phyloP scores from a whole-genome alignment of 2,888 invertebrate genomes.

The Antitype chi region DNA sequence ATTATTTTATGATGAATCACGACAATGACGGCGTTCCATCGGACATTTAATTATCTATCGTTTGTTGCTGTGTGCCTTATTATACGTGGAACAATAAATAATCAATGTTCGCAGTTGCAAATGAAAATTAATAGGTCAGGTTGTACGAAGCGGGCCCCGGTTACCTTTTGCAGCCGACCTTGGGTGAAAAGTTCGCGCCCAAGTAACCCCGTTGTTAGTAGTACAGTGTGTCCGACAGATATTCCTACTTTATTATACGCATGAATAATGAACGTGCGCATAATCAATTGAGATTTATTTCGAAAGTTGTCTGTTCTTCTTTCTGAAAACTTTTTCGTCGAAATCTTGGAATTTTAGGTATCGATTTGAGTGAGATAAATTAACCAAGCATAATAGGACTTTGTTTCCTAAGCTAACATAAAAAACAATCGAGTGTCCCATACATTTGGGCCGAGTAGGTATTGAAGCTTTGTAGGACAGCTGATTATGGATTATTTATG shows the following conservation, averaged over 20 bases:
- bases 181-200: slow-evolving; percentile 64
- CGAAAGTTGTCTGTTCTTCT: slow-evolving; percentile 24
- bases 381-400: slow-evolving; percentile 9
- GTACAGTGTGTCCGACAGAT: slow-evolving; percentile 42
- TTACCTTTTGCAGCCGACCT: slow-evolving; percentile 62
- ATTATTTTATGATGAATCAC: slow-evolving; percentile 76
- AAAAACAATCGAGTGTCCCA: too few species aligned
- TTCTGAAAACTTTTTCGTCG: slow-evolving; percentile 23
- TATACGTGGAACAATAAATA: slow-evolving; percentile 72
- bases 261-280: slow-evolving; percentile 41
- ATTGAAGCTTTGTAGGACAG: too few species aligned
- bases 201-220: slow-evolving; percentile 57
- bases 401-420: slow-evolving; percentile 10
- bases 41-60: slow-evolving; percentile 74
- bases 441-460: too few species aligned
- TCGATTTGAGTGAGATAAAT: slow-evolving; percentile 45
- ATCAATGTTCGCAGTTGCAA: slow-evolving; percentile 72
- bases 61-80: slow-evolving; percentile 64
- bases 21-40: slow-evolving; percentile 69
- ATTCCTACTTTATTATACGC: slow-evolving; percentile 29
- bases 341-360: slow-evolving; percentile 24
- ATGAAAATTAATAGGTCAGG: slow-evolving; percentile 76
- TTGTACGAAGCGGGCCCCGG: slow-evolving; percentile 47
- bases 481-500: too few species aligned
- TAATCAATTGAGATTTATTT: slow-evolving; percentile 58